Evolutionary conservation across 2,888 invertebrate species (phyloP).

Genomic region (Acleris emargana): DNA sequence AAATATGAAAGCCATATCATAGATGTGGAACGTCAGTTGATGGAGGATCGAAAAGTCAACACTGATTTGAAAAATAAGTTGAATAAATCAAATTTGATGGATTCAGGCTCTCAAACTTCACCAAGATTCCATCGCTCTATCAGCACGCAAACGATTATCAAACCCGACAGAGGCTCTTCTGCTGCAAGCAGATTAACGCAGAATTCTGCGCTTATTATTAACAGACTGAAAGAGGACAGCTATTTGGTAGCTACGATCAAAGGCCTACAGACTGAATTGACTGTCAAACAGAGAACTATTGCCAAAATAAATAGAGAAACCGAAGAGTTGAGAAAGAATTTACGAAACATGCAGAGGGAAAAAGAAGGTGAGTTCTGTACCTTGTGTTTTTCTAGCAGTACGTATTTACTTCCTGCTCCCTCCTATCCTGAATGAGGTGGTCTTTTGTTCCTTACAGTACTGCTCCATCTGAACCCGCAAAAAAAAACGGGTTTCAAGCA

Average conservation of each 20-base stretch:
- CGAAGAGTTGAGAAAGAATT: constrained; percentile 90
- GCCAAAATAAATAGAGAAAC: constrained; percentile 89
- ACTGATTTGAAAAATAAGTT: constrained; percentile 83
- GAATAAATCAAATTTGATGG: constrained; percentile 61
- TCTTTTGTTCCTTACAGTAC: constrained; percentile 54
- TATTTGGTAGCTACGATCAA: constrained; percentile 91
- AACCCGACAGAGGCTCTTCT: constrained; percentile 68
- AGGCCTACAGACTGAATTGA: constrained; percentile 89
- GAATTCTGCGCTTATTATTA: constrained; percentile 77
- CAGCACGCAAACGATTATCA: constrained; percentile 67
- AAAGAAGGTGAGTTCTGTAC: constrained; percentile 81
- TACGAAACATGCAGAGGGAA: constrained; percentile 89
- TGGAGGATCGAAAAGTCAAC: constrained; percentile 74
- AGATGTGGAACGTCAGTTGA: constrained; percentile 87
- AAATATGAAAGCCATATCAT: constrained; percentile 90
- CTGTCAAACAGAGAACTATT: constrained; percentile 89
- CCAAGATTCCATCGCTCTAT: constrained; percentile 56
- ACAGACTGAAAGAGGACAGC: constrained; percentile 87
- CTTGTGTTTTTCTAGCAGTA: no score
- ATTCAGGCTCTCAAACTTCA: constrained; percentile 78
- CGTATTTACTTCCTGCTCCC: no score
- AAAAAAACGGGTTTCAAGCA: constrained; percentile 61
- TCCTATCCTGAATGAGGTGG: no score
- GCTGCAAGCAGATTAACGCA: constrained; percentile 82
- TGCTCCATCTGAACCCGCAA: constrained; percentile 69